Conservation (phyloP, 1,140 invertebrate species). For the Drosophila nannoptera region DNA sequence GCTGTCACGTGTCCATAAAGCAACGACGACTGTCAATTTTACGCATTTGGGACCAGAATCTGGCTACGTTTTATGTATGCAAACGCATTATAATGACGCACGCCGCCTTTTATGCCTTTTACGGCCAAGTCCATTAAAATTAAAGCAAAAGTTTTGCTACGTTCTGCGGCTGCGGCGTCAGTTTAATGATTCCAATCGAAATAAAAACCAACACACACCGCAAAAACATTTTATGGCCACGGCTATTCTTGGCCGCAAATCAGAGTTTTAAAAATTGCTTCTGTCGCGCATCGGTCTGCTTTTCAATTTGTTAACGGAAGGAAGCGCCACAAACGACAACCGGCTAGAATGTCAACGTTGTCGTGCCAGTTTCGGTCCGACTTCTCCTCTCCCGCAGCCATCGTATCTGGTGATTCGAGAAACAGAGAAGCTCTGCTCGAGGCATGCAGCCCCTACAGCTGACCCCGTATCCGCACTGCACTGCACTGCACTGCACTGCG, state of each 20-base stretch:
- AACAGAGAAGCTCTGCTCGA: constrained; percentile 37
- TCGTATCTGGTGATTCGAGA: constrained; percentile 46
- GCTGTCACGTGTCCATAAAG: constrained; percentile 73
- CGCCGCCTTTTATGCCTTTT: constrained; percentile 43
- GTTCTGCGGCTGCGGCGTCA: constrained; percentile 27
- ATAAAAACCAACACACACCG: constrained; percentile 44
- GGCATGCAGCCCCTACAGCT: constrained; percentile 32
- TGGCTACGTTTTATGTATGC: constrained; percentile 71
- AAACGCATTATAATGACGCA: constrained; percentile 73
- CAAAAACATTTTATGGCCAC: constrained; percentile 27
- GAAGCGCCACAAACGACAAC: constrained; percentile 39
- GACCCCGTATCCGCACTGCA: constrained; percentile 48
- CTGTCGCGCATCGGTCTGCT: constrained; percentile 13
- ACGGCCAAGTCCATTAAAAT: constrained; percentile 72
- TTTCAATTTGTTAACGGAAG: constrained; percentile 66
- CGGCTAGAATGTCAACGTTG: constrained; percentile 55
- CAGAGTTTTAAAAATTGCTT: constrained; percentile 24
- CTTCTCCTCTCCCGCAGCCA: constrained; percentile 4
- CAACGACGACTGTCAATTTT: constrained; percentile 43
- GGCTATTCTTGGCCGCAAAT: constrained; percentile 37
- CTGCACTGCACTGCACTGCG: no score
- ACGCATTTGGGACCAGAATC: constrained; percentile 48
- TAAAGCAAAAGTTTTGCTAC: constrained; percentile 70
- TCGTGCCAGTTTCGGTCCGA: constrained; percentile 28
- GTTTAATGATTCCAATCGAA: constrained; percentile 66